Evolutionary conservation across 2,888 invertebrate genomes (phyloP), one percentile per base, ranked within the genome.

Genomic region (Limnephilus lunatus): DNA sequence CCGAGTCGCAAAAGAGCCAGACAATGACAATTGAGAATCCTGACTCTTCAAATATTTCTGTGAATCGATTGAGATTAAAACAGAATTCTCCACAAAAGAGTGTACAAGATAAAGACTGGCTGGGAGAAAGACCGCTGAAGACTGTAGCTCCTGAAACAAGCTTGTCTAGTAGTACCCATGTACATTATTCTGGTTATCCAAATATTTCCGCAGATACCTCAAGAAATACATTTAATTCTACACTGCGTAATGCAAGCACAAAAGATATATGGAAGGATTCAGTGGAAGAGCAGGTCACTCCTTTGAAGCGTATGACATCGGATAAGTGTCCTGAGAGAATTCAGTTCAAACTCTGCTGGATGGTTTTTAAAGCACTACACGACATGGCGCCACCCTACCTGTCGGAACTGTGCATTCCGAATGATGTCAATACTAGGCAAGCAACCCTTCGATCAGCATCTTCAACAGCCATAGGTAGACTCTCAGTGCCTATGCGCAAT

Each of bases 181-280:
- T 19, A 53, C 53, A 53, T 53, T 19, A 68, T 68, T 68, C 68
- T 11, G 25, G 7, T n/a, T n/a, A 25, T n/a, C n/a, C 25, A 68
- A 85, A 85, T 85, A 85, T 19, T 85, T 85, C 85, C 11, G 25
- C 31, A 85, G 39, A 85, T 85, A 19, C 25, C 19, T 85, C 85
- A 85, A 32, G 85, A 35, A 85, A 85, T 35, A 85, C 85, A 85
- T 35, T 85, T 35, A 35, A 85, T n/a, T 68, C 68, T 68, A 68
- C 68, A 25, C n/a, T 68, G n/a, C 68, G 25, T 68, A 68, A 25
- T 68, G 68, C 25, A n/a, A 68, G 68, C 25, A 25, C 68, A 68
- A 68, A 68, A 68, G 68, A 68, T 68, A 68, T 68, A 68, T 68
- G 68, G 68, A 68, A 68, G 68, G 68, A 68, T 68, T 68, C 68